These are phyloP conservation scores for Neopipo cinnamomea DNA, from an alignment of 2,113 vertebrate genomes.

Conservation along the genomic window DNA sequence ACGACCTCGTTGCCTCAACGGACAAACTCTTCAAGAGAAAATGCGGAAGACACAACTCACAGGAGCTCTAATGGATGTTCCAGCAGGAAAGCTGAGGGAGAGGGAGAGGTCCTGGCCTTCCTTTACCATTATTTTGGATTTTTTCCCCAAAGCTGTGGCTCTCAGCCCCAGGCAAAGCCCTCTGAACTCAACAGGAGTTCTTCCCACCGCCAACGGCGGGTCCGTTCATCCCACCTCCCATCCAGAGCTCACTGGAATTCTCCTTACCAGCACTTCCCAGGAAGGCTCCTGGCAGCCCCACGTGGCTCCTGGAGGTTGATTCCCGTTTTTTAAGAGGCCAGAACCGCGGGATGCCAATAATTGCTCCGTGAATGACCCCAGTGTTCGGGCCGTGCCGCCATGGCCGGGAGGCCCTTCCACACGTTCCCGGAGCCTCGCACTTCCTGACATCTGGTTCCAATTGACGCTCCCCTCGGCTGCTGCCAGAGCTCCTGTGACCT, in stretches of 20 bases:
- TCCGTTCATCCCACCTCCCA: background rate
- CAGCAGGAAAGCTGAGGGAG: background rate
- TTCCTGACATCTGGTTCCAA: conserved; percentile 72
- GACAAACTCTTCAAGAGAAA: background rate
- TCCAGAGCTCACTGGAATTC: background rate
- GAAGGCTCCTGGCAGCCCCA: background rate
- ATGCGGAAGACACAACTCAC: rapidly evolving
- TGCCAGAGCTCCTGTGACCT: background rate
- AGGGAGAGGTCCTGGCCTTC: background rate
- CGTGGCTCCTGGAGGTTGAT: conserved; percentile 1
- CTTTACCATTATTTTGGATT: background rate
- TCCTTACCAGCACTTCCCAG: background rate
- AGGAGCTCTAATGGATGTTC: background rate
- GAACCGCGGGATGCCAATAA: conserved; percentile 20
- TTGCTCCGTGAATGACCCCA: conserved; percentile 50
- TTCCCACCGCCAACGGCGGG: rapidly evolving
- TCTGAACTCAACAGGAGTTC: background rate
- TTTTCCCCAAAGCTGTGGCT: background rate
- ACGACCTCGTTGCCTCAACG: background rate
- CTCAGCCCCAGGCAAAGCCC: background rate
- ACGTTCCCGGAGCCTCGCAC: conserved; percentile 40
- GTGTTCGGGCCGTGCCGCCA: conserved; percentile 15
- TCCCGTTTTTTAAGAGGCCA: background rate
- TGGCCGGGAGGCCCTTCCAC: conserved; percentile 34
- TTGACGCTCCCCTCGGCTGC: background rate